These are phyloP conservation scores for Brachionus rubens DNA, from an alignment of 1,140 invertebrate genomes.

Conservation along the genomic window DNA sequence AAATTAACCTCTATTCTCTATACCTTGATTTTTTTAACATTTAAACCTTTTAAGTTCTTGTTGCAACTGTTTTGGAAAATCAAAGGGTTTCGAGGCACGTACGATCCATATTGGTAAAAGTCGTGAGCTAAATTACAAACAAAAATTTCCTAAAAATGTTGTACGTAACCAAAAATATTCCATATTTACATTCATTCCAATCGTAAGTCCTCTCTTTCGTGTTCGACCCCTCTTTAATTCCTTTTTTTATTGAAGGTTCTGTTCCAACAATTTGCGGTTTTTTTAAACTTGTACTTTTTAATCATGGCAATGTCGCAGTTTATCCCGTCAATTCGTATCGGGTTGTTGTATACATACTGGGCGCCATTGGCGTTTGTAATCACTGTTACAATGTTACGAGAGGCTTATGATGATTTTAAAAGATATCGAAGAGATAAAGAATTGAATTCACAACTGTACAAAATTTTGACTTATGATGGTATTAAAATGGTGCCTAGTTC, in stretches of 20 bases:
- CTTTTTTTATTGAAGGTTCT: constrained; percentile 68
- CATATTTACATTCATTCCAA: constrained; percentile 90
- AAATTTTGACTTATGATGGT: constrained; percentile 60
- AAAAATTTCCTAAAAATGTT: constrained; percentile 74
- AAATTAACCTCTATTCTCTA: neutral
- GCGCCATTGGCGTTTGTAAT: constrained; percentile 93
- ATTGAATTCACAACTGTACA: constrained; percentile 81
- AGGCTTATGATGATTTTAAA: constrained; percentile 91
- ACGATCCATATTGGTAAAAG: constrained; percentile 33
- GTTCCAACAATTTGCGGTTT: constrained; percentile 98
- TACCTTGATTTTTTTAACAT: constrained; percentile 1
- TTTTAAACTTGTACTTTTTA: constrained; percentile 95
- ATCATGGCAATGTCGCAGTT: constrained; percentile 97
- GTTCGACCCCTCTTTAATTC: constrained; percentile 43
- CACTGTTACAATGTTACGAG: constrained; percentile 86
- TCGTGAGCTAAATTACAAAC: neutral
- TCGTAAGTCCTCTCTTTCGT: too few species aligned
- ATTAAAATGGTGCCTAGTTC: constrained; percentile 52
- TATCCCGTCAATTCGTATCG: constrained; percentile 89
- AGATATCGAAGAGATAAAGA: constrained; percentile 86
- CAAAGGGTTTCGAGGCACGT: constrained; percentile 6
- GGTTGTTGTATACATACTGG: constrained; percentile 98
- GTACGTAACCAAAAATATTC: constrained; percentile 99
- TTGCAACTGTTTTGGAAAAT: constrained; percentile 11
- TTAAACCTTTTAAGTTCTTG: constrained; percentile 40